A percentile compares a stretch with the other conserved stretches of the same genome.
Conservation (phyloP, 2,888 invertebrate species). For the Troides aeacus region DNA sequence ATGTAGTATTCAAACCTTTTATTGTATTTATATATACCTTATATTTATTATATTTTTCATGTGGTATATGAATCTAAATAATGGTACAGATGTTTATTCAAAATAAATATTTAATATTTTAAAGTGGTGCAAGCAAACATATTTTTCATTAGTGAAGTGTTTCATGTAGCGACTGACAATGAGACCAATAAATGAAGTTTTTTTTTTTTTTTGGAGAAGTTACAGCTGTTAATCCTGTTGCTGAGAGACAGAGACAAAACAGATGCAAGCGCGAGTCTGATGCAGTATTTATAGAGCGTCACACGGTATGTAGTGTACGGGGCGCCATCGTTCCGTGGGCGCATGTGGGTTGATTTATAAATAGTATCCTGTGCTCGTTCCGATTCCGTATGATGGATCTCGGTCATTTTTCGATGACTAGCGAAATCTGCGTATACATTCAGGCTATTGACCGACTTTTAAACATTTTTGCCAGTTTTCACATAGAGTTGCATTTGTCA, state of each 20-base stretch:
- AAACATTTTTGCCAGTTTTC: too few relatives aligned
- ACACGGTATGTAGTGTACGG: conserved; percentile 44
- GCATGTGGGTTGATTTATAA: conserved; percentile 38
- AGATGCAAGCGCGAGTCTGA: conserved; percentile 38
- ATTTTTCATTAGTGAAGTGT: too few relatives aligned
- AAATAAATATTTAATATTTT: too few relatives aligned
- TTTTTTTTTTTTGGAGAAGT: background rate
- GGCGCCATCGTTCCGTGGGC: conserved; percentile 50
- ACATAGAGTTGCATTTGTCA: too few relatives aligned
- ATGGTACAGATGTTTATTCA: too few relatives aligned
- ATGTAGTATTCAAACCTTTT: too few relatives aligned
- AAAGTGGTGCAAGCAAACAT: too few relatives aligned
- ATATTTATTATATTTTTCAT: too few relatives aligned
- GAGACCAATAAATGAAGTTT: background rate
- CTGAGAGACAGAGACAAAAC: conserved; percentile 40
- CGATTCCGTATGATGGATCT: conserved; percentile 10
- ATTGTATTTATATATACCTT: too few relatives aligned
- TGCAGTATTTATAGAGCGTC: conserved; percentile 54
- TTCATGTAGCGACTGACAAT: too few relatives aligned
- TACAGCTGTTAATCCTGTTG: background rate
- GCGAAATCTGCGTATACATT: conserved; percentile 11
- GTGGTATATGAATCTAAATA: too few relatives aligned
- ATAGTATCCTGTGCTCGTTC: conserved; percentile 26
- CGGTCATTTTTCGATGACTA: conserved; percentile 8
- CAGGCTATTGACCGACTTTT: background rate